A percentile compares a stretch with the other conserved stretches of the same genome.
phyloP scores from a whole-genome alignment of 2,797 vertebrate species.

The Heliangelus exortis region DNA sequence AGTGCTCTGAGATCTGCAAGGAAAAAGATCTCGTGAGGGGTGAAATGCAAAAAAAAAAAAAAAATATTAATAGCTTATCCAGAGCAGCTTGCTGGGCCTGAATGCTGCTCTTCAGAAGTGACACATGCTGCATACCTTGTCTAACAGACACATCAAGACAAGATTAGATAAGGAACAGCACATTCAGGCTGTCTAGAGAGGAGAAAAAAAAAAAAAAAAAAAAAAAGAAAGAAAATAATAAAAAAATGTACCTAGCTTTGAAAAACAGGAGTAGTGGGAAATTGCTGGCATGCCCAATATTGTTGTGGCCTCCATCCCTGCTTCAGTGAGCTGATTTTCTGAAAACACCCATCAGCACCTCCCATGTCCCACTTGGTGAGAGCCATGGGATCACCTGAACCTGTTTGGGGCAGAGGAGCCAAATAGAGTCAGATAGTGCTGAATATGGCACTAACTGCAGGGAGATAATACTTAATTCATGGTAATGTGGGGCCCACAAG shows the following conservation, averaged over 20 bases:
- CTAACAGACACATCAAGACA: neutral
- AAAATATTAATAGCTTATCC: neutral
- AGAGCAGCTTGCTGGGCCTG: neutral
- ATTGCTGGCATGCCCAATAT: neutral
- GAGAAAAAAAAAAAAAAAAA: neutral
- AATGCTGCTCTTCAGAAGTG: neutral
- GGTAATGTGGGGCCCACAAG: neutral
- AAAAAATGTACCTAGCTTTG: neutral
- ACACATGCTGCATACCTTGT: neutral
- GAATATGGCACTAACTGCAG: neutral
- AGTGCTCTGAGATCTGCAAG: neutral
- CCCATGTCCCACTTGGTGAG: neutral
- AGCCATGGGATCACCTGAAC: neutral
- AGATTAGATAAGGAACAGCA: constrained; percentile 4
- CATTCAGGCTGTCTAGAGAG: neutral
- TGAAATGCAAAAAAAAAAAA: neutral
- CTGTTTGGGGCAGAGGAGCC: neutral
- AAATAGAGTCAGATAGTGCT: neutral
- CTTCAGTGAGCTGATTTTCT: neutral
- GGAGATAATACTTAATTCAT: neutral
- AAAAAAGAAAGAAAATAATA: neutral
- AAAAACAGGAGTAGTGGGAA: neutral
- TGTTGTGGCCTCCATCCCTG: neutral
- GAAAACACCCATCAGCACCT: neutral
- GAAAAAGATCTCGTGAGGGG: neutral